Base-by-base conservation (phyloP, 2,797 vertebrate species). In the Coregonus suidteri region DNA sequence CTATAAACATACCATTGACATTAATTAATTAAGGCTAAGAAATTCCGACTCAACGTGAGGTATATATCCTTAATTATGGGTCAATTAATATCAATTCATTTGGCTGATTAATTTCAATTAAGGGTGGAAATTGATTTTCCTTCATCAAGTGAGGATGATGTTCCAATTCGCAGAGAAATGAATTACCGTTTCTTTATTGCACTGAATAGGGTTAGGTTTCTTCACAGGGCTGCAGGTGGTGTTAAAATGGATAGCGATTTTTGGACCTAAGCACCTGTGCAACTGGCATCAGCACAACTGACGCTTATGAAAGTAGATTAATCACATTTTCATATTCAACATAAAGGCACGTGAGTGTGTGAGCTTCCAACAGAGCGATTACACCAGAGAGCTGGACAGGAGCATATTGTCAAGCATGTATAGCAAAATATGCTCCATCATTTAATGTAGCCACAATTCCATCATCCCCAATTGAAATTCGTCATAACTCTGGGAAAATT, bases 51-150 rank as follows among this genome's bases (percentile, higher is more conserved):
- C n/a, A 41, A 35, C 51, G 59, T 9, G 59, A 15, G 73, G 11
- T 70, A 70, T 78, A 78, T 73, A 88, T 76, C 82, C 90, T 88
- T 90, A 93, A 91, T 91, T 91, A 89, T 87, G 86, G 93, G 89
- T 87, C 87, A 91, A 88, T 90, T 92, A 90, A 93, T 82, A 88
- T 75, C 31, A 52, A 77, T 74, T 79, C 54, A 93, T 92, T 91
- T 84, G 85, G 80, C 82, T 84, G 86, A 92, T 93, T 93, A 85
- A 90, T 92, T 94, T 91, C 88, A 91, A 94, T 92, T 92, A 90
- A 87, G 84, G 83, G 83, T 85, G 85, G 84, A 90, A 92, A 91
- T 85, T 81, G 83, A 91, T 88, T 90, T 91, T 88, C 77, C 81
- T 77, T 88, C 84, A 84, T 88, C 80, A 81, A 89, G 82, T 81